phyloP scores from a whole-genome alignment of 1,140 invertebrate genomes.

The Platyscapa corneri region DNA sequence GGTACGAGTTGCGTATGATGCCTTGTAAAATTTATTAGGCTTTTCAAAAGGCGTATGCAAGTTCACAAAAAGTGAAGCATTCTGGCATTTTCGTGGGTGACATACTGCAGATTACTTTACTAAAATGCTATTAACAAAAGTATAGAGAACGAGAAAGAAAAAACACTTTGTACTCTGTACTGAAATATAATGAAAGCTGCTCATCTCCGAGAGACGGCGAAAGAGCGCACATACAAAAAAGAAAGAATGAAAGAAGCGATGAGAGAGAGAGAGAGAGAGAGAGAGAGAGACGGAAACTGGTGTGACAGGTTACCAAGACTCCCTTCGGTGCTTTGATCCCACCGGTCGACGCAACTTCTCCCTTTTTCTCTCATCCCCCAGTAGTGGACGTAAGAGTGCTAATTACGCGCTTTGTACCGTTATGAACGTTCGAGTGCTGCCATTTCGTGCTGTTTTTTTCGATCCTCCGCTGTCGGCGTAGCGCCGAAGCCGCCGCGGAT shows the following conservation, averaged over 20 bases:
- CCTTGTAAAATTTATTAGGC: not conserved
- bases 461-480: not conserved
- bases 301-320: slow-evolving; percentile 48
- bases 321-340: slow-evolving; percentile 50
- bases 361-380: slow-evolving; percentile 25
- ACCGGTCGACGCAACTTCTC: slow-evolving; percentile 36
- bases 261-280: not conserved
- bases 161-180: slow-evolving; percentile 38
- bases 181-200: slow-evolving; percentile 49
- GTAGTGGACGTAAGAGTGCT: slow-evolving; percentile 46
- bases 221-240: not conserved
- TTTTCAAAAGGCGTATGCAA: not conserved
- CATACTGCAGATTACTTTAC: slow-evolving; percentile 44
- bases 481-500: not conserved
- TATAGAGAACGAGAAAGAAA: slow-evolving; percentile 6
- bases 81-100: not conserved
- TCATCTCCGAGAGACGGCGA: slow-evolving; percentile 12
- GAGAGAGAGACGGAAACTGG: slow-evolving; percentile 29
- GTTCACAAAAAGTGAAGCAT: not conserved
- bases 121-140: slow-evolving; percentile 35
- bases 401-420: slow-evolving; percentile 51
- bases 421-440: slow-evolving; percentile 2
- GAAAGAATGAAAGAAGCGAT: not conserved
- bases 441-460: not conserved
- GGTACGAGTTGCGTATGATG: not conserved